phyloP scores from a whole-genome alignment of 2,888 invertebrate species.

The Rhingia campestris region DNA sequence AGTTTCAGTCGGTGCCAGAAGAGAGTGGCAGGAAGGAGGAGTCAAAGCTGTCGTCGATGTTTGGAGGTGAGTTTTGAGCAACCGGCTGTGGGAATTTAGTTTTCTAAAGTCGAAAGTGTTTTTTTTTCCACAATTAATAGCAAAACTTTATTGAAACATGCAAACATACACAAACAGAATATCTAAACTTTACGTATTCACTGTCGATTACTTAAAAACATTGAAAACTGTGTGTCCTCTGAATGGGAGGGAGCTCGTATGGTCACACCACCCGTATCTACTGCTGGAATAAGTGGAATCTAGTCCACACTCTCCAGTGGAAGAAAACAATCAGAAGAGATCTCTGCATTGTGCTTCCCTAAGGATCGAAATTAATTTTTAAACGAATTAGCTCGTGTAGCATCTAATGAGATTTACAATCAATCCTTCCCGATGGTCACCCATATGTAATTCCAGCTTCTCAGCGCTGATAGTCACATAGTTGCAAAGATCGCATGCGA shows the following conservation, averaged over 20 bases:
- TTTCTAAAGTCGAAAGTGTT: too few relatives aligned
- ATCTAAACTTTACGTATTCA: not conserved
- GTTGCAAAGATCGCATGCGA: slow-evolving; percentile 80
- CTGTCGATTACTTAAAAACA: slow-evolving; percentile 77
- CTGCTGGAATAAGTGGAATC: slow-evolving; percentile 79
- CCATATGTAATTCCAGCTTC: slow-evolving; percentile 78
- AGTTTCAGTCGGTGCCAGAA: slow-evolving; percentile 26
- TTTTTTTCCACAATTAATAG: too few relatives aligned
- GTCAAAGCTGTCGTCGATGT: slow-evolving; percentile 80
- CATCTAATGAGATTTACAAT: slow-evolving; percentile 78
- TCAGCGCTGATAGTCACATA: slow-evolving; percentile 79
- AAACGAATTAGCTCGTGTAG: slow-evolving; percentile 71
- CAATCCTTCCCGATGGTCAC: slow-evolving; percentile 80
- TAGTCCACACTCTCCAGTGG: slow-evolving; percentile 81
- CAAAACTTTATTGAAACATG: too few relatives aligned
- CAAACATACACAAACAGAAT: not conserved
- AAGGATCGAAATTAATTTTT: slow-evolving; percentile 76
- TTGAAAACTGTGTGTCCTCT: slow-evolving; percentile 81
- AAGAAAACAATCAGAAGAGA: slow-evolving; percentile 80
- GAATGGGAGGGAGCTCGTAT: slow-evolving; percentile 80
- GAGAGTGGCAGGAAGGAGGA: slow-evolving; percentile 76
- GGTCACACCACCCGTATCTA: slow-evolving; percentile 81
- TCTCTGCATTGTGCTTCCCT: slow-evolving; percentile 67
- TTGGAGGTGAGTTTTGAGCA: slow-evolving; percentile 82
- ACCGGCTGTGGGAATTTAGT: not conserved